Conservation (phyloP, 1,140 invertebrate species). For the Phocides pigmalion region DNA sequence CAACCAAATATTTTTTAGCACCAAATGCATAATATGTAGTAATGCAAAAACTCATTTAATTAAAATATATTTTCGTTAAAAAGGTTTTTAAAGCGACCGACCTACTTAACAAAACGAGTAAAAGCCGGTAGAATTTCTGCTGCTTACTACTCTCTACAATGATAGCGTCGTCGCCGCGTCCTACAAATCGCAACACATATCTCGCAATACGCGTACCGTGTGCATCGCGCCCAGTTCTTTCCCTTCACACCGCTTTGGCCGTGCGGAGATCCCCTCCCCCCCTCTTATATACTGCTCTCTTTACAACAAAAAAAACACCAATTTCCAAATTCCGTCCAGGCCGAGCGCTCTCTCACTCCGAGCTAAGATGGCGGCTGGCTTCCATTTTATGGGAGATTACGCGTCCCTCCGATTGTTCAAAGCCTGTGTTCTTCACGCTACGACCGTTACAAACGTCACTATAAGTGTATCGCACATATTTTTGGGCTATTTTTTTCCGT, state of each 20-base stretch:
- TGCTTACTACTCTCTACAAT: too few relatives aligned
- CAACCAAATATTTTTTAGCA: too few relatives aligned
- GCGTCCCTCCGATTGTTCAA: slow-evolving; percentile 69
- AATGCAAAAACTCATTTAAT: too few relatives aligned
- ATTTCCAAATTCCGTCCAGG: slow-evolving; percentile 81
- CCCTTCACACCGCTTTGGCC: slow-evolving; percentile 79
- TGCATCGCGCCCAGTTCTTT: slow-evolving; percentile 63
- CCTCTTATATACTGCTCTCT: slow-evolving; percentile 82
- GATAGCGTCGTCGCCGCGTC: not conserved
- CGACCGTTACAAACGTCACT: slow-evolving; percentile 39
- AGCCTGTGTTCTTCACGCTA: slow-evolving; percentile 57
- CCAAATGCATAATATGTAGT: too few relatives aligned
- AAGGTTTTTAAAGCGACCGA: too few relatives aligned
- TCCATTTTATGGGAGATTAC: slow-evolving; percentile 82
- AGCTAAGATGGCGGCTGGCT: slow-evolving; percentile 80
- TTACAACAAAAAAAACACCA: slow-evolving; percentile 82
- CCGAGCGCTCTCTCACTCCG: slow-evolving; percentile 76
- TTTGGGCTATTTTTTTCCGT: slow-evolving; percentile 75
- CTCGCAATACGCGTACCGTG: slow-evolving; percentile 42
- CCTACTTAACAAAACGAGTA: too few relatives aligned
- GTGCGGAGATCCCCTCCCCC: slow-evolving; percentile 69
- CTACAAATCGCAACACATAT: slow-evolving; percentile 52
- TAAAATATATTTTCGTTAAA: too few relatives aligned
- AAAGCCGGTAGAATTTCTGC: too few relatives aligned
- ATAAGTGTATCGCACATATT: slow-evolving; percentile 74